These are phyloP conservation scores for Suricata suricatta DNA, from an alignment of 2,113 vertebrate species.

Conservation along the genomic window DNA sequence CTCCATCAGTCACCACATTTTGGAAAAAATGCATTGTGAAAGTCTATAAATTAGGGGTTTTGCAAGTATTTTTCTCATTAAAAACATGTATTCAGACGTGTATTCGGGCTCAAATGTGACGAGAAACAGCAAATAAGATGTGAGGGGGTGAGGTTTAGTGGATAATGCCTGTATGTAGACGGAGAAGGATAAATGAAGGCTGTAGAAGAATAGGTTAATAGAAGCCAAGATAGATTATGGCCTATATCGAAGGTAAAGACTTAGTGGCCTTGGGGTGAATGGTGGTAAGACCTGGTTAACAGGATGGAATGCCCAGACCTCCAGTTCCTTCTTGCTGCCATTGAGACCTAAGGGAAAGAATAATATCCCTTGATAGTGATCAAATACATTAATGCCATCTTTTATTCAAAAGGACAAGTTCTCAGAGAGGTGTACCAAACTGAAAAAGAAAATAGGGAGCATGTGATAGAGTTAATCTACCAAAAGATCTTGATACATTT, in stretches of 20 bases:
- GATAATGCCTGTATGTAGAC: neutral
- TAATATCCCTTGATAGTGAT: neutral
- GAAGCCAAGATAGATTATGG: neutral
- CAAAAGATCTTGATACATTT: neutral
- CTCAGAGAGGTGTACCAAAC: neutral
- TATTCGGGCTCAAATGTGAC: neutral
- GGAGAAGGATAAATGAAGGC: neutral
- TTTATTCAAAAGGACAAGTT: neutral
- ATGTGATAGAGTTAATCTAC: neutral
- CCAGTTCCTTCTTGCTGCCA: neutral
- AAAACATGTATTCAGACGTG: neutral
- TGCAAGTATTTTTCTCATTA: constrained; percentile 18
- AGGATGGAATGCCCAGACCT: neutral
- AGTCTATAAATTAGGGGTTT: neutral
- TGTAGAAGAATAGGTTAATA: neutral
- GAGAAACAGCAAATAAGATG: neutral
- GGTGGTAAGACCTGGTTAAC: neutral
- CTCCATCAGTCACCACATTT: neutral
- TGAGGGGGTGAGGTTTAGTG: neutral
- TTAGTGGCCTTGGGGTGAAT: neutral
- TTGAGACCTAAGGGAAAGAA: neutral
- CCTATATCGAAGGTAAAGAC: neutral
- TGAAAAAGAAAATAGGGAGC: neutral
- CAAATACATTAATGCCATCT: neutral
- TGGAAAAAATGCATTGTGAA: neutral